Evolutionary conservation across 1,140 invertebrate genomes (phyloP).

Genomic region (Bombus sylvicola): DNA sequence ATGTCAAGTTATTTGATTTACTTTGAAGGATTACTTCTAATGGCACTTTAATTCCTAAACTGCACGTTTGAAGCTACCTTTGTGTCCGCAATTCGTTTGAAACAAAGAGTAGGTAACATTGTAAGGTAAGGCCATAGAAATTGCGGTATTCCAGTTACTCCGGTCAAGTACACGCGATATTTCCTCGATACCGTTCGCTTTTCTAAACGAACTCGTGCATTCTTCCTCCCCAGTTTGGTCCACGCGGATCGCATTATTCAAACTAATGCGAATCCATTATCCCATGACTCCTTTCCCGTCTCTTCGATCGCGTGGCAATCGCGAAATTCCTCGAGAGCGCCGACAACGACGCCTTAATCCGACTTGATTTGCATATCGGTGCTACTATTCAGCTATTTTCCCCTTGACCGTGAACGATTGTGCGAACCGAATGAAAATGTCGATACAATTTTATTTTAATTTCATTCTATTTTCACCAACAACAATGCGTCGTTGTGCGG

Average conservation of each 20-base stretch:
- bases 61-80: neutral
- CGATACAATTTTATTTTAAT: conserved; percentile 21
- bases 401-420: conserved; percentile 39
- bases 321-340: neutral
- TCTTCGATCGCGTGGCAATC: neutral
- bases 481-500: neutral
- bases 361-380: conserved; percentile 20
- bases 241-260: conserved; percentile 16
- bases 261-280: conserved; percentile 20
- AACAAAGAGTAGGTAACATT: neutral
- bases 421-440: neutral
- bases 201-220: neutral
- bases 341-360: neutral
- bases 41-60: neutral
- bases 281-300: neutral
- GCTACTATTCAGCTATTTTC: neutral
- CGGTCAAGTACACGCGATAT: conserved; percentile 5
- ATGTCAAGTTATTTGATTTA: neutral
- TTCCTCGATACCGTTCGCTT: neutral
- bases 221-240: neutral
- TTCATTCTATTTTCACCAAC: neutral
- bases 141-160: neutral
- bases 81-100: neutral
- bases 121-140: neutral
- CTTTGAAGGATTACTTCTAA: neutral